Base-by-base conservation (phyloP, 2,113 vertebrate genomes). In the Bungarus multicinctus region DNA sequence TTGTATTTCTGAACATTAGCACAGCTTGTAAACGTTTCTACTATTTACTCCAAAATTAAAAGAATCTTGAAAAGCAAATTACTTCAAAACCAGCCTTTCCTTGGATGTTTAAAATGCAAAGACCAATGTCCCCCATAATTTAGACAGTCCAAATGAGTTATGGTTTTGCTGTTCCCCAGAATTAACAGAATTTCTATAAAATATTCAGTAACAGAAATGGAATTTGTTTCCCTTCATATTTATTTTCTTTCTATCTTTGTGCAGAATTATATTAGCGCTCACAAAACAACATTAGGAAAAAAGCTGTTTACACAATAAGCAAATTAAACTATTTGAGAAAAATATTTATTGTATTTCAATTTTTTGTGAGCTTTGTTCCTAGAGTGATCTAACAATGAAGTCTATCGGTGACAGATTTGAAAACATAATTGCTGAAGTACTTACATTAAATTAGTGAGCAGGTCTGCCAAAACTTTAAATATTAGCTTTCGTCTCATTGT, bases 361-460 rank as follows among this genome's bases (percentile, higher is more conserved):
- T 30, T 34, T 58, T 55, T 89, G 54, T 45, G 25, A 58, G 69
- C 74, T 85, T 69, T 23, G 25, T 90, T 45, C 92, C 22, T 85
- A 55, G 43, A 57, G 30, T 86, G 92, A 93, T 90, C 34, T 55
- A 69, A 93, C 74, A 93, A 85, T 50, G 43, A 90, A 50, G 43
- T 45, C 88, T 89, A 9, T 34, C 50, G 54, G 57, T 92, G 43
- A 88, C 39, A 89, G 43, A 23, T 30, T 57, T 58, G 69, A 85
- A 85, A 89, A 85, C 50, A 88, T 89, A 85, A 92, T 89, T 92
- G 69, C 69, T 85, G 23, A 89, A 57, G 27, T 85, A 89, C 64
- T 89, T 57, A 89, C 89, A 54, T 52, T 69, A 22, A 54, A 89
- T 57, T 92, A 53, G 85, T 89, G n/a, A 92, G 85, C 69, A 57